A percentile compares a stretch with the other conserved stretches of the same genome.
Conservation (phyloP, 1,140 invertebrate species). For the Thrips palmi region DNA sequence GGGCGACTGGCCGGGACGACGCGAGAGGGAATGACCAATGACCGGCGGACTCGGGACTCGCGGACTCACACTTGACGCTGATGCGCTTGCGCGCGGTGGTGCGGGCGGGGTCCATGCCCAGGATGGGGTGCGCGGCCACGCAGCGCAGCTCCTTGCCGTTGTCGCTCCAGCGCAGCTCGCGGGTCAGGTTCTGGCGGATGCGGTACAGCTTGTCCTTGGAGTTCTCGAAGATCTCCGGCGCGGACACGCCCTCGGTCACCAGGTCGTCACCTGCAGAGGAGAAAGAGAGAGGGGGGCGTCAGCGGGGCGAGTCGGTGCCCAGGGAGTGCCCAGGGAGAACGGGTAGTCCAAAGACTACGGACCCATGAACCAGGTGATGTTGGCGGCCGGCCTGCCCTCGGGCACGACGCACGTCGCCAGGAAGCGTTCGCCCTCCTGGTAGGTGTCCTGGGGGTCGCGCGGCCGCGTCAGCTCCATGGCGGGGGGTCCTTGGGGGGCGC, state of each 20-base stretch:
- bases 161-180: constrained; percentile 37
- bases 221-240: constrained; percentile 26
- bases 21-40: too few relatives aligned
- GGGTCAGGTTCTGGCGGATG: constrained; percentile 40
- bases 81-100: constrained; percentile 27
- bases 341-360: constrained; percentile 16
- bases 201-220: constrained; percentile 29
- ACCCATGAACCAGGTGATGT: constrained; percentile 48
- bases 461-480: constrained; percentile 23
- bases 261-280: constrained; percentile 32
- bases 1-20: too few relatives aligned
- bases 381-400: constrained; percentile 47
- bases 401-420: constrained; percentile 41
- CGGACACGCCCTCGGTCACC: constrained; percentile 31
- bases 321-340: background rate
- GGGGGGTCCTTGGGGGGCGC: constrained; percentile 5
- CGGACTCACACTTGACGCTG: constrained; percentile 41
- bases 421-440: constrained; percentile 36
- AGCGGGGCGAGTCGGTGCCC: background rate
- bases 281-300: too few relatives aligned
- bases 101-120: constrained; percentile 19
- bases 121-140: constrained; percentile 39
- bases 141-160: constrained; percentile 42
- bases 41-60: too few relatives aligned
- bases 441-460: constrained; percentile 21